Evolutionary conservation across 1,140 invertebrate species (phyloP).

Genomic region (Drosophila sucinea): DNA sequence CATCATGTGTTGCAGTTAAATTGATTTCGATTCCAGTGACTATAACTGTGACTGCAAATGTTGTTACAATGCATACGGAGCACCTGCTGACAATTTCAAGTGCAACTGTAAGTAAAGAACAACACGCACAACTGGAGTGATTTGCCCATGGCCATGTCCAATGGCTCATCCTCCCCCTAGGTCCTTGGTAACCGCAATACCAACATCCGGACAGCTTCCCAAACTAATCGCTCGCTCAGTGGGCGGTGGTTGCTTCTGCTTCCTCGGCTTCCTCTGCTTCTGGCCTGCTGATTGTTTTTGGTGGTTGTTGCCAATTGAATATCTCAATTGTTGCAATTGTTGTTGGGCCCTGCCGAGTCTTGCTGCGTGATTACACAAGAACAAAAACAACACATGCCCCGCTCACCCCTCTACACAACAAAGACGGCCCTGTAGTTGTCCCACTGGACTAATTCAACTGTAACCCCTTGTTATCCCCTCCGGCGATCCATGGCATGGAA

Average conservation of each 20-base stretch:
- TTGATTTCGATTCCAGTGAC: slow-evolving; percentile 64
- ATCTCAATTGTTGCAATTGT: slow-evolving; percentile 72
- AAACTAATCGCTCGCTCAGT: slow-evolving; percentile 76
- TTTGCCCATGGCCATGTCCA: slow-evolving; percentile 24
- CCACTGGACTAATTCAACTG: slow-evolving; percentile 77
- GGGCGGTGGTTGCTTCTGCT: slow-evolving; percentile 47
- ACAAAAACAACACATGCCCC: slow-evolving; percentile 44
- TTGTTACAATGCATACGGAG: slow-evolving; percentile 71
- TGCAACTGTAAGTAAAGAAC: slow-evolving; percentile 63
- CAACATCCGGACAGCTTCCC: slow-evolving; percentile 73
- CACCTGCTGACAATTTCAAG: slow-evolving; percentile 83
- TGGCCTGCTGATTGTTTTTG: slow-evolving; percentile 26
- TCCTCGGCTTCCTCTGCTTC: slow-evolving; percentile 24
- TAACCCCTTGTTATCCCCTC: slow-evolving; percentile 71
- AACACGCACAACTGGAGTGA: slow-evolving; percentile 72
- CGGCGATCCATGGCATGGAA: slow-evolving; percentile 28
- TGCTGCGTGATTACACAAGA: slow-evolving; percentile 69
- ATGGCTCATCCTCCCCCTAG: slow-evolving; percentile 14
- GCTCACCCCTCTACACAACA: slow-evolving; percentile 25
- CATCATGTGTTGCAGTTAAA: slow-evolving; percentile 53
- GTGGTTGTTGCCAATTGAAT: slow-evolving; percentile 73
- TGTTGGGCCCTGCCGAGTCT: slow-evolving; percentile 38
- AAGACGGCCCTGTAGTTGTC: slow-evolving; percentile 26
- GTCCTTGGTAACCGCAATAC: slow-evolving; percentile 71
- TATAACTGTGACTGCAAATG: slow-evolving; percentile 49